phyloP scores from a whole-genome alignment of 2,888 invertebrate genomes.

The Macropis europaea region DNA sequence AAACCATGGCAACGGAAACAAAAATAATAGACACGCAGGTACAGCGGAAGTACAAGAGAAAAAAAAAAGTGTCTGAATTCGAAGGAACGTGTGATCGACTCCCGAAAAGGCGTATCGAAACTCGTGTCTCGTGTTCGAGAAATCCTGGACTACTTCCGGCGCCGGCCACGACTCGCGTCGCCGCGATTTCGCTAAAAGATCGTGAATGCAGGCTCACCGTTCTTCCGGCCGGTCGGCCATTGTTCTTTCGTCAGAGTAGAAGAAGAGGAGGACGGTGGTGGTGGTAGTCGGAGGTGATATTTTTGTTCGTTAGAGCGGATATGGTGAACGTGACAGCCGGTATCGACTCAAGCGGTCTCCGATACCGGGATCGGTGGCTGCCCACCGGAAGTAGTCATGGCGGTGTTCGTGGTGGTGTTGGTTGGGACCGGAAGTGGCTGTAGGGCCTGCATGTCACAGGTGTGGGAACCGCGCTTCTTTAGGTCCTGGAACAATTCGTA shows the following conservation, averaged over 20 bases:
- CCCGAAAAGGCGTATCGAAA: no score
- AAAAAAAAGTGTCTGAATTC: neutral
- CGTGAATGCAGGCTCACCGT: conserved; percentile 73
- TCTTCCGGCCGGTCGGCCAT: conserved; percentile 71
- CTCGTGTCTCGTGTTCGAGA: no score
- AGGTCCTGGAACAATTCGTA: conserved; percentile 79
- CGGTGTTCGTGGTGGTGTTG: conserved; percentile 70
- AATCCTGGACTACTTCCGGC: conserved; percentile 31
- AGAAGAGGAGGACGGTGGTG: conserved; percentile 59
- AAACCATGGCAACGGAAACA: no score
- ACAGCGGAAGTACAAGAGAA: neutral
- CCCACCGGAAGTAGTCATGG: conserved; percentile 77
- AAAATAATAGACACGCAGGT: no score
- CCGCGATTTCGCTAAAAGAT: conserved; percentile 27
- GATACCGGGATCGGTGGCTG: conserved; percentile 73
- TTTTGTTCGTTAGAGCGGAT: conserved; percentile 52
- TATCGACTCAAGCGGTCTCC: conserved; percentile 78
- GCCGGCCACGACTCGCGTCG: neutral
- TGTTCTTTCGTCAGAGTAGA: conserved; percentile 66
- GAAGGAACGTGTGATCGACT: no score
- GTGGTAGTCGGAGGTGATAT: conserved; percentile 32
- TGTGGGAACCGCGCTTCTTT: conserved; percentile 80
- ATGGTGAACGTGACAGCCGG: conserved; percentile 62
- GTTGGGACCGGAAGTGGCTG: conserved; percentile 78
- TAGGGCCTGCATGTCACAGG: conserved; percentile 79